Evolutionary conservation across 2,113 vertebrate genomes (phyloP).

Genomic region (Ageneiosus marmoratus): DNA sequence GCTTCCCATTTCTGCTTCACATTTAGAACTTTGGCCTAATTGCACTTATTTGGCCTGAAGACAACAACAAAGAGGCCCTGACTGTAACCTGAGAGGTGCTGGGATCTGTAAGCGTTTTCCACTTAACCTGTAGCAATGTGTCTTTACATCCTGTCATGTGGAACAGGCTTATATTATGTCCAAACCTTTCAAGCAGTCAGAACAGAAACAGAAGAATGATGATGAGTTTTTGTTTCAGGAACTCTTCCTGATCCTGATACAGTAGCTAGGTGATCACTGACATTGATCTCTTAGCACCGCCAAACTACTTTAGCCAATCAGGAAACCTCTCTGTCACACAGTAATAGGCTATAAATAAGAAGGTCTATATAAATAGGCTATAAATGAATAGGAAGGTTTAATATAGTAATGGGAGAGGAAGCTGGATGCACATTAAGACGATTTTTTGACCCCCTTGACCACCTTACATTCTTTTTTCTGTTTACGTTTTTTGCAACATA

Average conservation of each 20-base stretch:
- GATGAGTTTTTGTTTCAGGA: slow-evolving; percentile 8
- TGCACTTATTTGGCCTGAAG: slow-evolving; percentile 53
- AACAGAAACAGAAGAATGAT: not conserved
- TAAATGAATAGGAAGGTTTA: not conserved
- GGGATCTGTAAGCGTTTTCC: slow-evolving; percentile 57
- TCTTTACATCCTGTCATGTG: slow-evolving; percentile 43
- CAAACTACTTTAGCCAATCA: slow-evolving; percentile 4
- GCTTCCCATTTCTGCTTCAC: slow-evolving; percentile 62
- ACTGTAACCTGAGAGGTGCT: slow-evolving; percentile 54
- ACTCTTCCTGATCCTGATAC: not conserved
- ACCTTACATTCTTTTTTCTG: no score
- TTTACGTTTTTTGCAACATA: no score
- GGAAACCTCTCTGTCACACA: not conserved
- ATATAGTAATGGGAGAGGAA: not conserved
- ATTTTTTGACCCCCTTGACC: no score
- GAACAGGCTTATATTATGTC: slow-evolving; percentile 34
- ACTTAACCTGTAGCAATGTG: slow-evolving; percentile 53
- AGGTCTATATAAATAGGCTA: not conserved
- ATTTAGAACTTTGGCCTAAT: slow-evolving; percentile 48
- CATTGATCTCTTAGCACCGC: not conserved
- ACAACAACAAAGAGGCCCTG: slow-evolving; percentile 55
- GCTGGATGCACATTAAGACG: not conserved
- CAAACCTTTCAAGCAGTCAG: slow-evolving; percentile 23
- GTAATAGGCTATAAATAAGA: not conserved
- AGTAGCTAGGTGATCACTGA: not conserved